Evolutionary conservation across 2,113 vertebrate genomes (phyloP).

Genomic region (Capricornis sumatraensis): DNA sequence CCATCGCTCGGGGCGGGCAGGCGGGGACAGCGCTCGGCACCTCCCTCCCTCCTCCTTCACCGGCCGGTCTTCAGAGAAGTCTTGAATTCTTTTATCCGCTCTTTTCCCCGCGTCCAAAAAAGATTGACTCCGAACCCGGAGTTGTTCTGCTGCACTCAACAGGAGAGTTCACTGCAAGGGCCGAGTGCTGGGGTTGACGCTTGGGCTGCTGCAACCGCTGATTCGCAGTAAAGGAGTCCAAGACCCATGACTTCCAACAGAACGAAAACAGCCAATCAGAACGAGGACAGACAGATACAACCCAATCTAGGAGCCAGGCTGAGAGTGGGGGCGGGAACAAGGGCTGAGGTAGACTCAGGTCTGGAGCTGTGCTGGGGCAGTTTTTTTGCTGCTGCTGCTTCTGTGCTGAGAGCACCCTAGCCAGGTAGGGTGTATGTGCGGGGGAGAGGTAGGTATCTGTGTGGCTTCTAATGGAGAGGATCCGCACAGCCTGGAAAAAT

Average conservation of each 20-base stretch:
- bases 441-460: neutral
- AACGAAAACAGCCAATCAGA: conserved; percentile 48
- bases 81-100: neutral
- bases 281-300: neutral
- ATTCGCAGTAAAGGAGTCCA: conserved; percentile 37
- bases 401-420: neutral
- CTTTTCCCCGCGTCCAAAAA: neutral
- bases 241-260: conserved; percentile 57
- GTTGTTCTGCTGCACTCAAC: neutral
- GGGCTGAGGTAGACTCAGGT: neutral
- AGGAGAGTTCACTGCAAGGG: neutral
- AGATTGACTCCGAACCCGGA: neutral
- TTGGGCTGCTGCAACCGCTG: neutral
- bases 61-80: conserved; percentile 28
- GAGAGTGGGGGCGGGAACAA: neutral
- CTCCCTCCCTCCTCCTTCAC: conserved; percentile 17
- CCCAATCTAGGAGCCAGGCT: conserved; percentile 41
- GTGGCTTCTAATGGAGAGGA: neutral
- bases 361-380: neutral
- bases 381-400: neutral
- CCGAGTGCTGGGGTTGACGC: neutral
- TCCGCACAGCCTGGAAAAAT: neutral
- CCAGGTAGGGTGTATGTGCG: conserved; percentile 34
- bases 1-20: conserved; percentile 39
- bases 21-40: neutral